A percentile compares a stretch with the other conserved stretches of the same genome.
Conservation (phyloP, 2,888 invertebrate species). For the Aspidiotus destructor region DNA sequence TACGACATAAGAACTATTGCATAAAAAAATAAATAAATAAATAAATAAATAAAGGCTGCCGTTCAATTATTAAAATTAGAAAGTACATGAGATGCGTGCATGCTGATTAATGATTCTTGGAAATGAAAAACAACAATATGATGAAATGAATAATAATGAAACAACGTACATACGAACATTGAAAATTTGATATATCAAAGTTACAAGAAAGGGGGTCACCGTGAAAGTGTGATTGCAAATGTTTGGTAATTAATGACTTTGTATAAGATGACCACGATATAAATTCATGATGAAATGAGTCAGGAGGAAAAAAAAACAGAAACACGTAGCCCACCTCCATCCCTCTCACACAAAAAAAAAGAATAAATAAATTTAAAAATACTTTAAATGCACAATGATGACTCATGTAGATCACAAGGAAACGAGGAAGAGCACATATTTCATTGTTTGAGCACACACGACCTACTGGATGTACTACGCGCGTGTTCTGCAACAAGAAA, state of each 20-base stretch:
- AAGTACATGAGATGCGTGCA: too few relatives aligned
- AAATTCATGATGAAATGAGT: not conserved
- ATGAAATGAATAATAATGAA: too few relatives aligned
- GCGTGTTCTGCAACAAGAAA: not conserved
- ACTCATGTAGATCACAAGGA: not conserved
- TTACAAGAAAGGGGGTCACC: not conserved
- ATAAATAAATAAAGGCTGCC: too few relatives aligned
- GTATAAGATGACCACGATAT: not conserved
- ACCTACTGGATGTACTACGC: not conserved
- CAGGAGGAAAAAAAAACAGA: not conserved
- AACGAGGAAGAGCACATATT: conserved; percentile 4
- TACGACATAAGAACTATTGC: too few relatives aligned
- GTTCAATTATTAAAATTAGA: too few relatives aligned
- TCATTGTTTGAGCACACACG: not conserved
- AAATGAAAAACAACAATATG: too few relatives aligned
- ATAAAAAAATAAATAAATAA: too few relatives aligned
- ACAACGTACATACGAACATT: too few relatives aligned
- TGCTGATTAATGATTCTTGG: too few relatives aligned
- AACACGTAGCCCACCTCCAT: too few relatives aligned
- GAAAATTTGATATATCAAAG: too few relatives aligned
- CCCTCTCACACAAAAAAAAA: too few relatives aligned
- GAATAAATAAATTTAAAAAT: not conserved
- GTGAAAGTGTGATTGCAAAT: not conserved
- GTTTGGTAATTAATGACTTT: not conserved
- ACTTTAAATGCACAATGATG: not conserved